phyloP scores from a whole-genome alignment of 2,888 invertebrate genomes.

The Xestobium rufovillosum region DNA sequence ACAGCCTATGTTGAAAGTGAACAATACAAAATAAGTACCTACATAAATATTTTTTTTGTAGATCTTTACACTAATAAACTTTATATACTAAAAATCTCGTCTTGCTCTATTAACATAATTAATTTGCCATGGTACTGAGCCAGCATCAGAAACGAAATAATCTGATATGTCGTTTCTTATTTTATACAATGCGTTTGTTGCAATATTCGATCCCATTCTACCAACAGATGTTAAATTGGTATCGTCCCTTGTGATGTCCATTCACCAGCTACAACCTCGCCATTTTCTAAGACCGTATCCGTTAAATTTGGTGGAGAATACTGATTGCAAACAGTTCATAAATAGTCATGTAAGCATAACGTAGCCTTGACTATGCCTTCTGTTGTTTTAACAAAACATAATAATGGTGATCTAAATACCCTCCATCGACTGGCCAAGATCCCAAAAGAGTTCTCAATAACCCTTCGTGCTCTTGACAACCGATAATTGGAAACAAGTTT shows the following conservation, averaged over 20 bases:
- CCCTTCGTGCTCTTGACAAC: constrained; percentile 21
- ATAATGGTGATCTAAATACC: constrained; percentile 15
- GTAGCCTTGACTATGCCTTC: constrained; percentile 8
- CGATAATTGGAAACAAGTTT: constrained; percentile 26
- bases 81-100: constrained; percentile 1
- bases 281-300: neutral
- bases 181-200: constrained; percentile 6
- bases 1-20: no score
- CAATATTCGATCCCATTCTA: constrained; percentile 5
- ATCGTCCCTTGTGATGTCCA: constrained; percentile 4
- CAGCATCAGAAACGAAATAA: constrained; percentile 6
- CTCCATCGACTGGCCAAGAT: constrained; percentile 24
- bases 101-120: constrained; percentile 1
- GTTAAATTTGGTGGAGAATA: neutral
- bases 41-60: no score
- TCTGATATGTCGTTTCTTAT: constrained; percentile 6
- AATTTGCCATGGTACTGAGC: constrained; percentile 6
- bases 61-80: no score
- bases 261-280: constrained; percentile 2
- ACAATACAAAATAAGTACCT: no score
- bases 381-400: constrained; percentile 7
- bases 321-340: neutral
- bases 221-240: constrained; percentile 5
- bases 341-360: constrained; percentile 6
- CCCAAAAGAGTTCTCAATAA: constrained; percentile 28